These are phyloP conservation scores for Cygnus buccinator DNA, from an alignment of 2,113 vertebrate species.

Conservation along the genomic window DNA sequence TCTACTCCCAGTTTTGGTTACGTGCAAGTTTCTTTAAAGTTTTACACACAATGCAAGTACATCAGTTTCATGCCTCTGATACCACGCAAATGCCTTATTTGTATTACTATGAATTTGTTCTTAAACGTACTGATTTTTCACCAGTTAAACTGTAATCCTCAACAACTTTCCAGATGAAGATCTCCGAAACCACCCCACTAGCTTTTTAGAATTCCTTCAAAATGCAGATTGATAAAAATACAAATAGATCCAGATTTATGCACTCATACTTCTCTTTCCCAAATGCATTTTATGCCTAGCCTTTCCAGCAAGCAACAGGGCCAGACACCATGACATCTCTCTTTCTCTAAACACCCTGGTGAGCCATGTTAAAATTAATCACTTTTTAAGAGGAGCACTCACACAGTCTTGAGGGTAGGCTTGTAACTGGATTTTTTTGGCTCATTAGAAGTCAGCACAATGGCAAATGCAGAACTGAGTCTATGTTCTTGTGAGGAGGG, in stretches of 20 bases:
- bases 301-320: slow-evolving; percentile 3
- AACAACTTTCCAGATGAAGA: background rate
- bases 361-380: background rate
- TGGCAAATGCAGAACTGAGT: background rate
- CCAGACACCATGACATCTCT: background rate
- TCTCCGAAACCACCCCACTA: background rate
- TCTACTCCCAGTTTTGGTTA: background rate
- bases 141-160: background rate
- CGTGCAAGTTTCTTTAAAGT: background rate
- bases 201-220: background rate
- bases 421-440: background rate
- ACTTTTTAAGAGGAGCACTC: background rate
- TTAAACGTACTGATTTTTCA: background rate
- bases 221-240: background rate
- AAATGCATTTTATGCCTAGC: background rate
- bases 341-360: background rate
- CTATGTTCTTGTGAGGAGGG: background rate
- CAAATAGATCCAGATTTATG: background rate
- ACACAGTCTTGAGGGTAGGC: background rate
- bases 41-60: background rate
- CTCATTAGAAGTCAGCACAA: background rate
- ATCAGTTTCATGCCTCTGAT: background rate
- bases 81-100: background rate
- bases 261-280: background rate
- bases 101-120: background rate